A percentile compares a stretch with the other conserved stretches of the same genome.
These are phyloP conservation scores for Mantis religiosa DNA, from an alignment of 2,888 invertebrate species.

Conservation along the genomic window DNA sequence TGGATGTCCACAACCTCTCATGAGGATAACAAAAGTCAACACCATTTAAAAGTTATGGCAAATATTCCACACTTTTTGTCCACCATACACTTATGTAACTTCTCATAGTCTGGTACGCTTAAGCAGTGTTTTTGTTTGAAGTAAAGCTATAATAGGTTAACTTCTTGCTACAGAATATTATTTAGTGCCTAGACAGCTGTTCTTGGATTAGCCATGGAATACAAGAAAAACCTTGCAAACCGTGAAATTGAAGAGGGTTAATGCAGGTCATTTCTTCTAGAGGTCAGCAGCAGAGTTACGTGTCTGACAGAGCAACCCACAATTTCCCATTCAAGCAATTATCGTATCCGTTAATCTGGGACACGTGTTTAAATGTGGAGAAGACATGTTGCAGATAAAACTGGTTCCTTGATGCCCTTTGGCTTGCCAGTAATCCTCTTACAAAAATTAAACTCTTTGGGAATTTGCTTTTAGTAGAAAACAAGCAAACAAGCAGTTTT, in stretches of 20 bases:
- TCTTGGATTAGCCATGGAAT: too few relatives aligned
- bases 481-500: not conserved
- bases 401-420: not conserved
- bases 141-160: too few relatives aligned
- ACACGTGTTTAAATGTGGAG: not conserved
- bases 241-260: not conserved
- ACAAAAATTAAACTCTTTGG: not conserved
- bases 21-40: too few relatives aligned
- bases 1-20: too few relatives aligned
- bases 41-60: too few relatives aligned
- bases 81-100: too few relatives aligned
- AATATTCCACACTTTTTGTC: too few relatives aligned
- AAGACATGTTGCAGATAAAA: not conserved
- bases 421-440: not conserved
- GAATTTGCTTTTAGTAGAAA: not conserved
- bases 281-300: not conserved
- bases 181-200: too few relatives aligned
- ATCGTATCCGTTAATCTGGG: not conserved
- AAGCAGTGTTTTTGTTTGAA: too few relatives aligned
- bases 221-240: not conserved
- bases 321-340: not conserved
- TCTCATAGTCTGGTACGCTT: too few relatives aligned
- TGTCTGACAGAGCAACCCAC: not conserved
- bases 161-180: too few relatives aligned
- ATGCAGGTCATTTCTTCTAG: not conserved